Conservation (phyloP, 2,797 vertebrate species). For the Meda fulgida region DNA sequence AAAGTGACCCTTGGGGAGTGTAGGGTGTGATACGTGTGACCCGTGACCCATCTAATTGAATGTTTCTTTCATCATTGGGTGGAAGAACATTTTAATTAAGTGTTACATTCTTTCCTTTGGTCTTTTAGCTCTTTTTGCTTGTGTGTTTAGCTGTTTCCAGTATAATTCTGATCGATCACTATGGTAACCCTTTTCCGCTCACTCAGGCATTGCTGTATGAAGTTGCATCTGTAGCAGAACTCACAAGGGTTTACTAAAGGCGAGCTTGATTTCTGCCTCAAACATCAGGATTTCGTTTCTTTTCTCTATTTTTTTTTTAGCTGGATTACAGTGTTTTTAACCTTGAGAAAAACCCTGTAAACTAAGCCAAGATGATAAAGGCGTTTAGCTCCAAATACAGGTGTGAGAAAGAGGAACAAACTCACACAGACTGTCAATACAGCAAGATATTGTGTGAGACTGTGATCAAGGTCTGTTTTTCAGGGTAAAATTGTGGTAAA, state of each 20-base stretch:
- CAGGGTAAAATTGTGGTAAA: not conserved
- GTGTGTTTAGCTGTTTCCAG: constrained; percentile 3
- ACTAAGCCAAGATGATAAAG: constrained; percentile 26
- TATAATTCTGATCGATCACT: not conserved
- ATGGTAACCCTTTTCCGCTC: constrained; percentile 5
- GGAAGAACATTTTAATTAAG: constrained; percentile 45
- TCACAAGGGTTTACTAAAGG: not conserved
- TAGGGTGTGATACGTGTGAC: constrained; percentile 11
- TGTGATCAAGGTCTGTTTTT: not conserved
- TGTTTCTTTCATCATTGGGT: constrained; percentile 28
- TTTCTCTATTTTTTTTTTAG: not conserved
- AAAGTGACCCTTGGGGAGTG: constrained; percentile 3
- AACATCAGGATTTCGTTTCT: constrained; percentile 25
- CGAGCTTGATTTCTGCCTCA: constrained; percentile 23
- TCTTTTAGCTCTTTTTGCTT: not conserved
- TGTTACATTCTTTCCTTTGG: constrained; percentile 10
- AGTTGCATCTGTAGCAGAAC: not conserved
- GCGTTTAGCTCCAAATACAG: not conserved
- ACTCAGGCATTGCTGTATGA: not conserved
- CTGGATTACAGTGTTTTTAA: constrained; percentile 4
- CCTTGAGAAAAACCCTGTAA: not conserved
- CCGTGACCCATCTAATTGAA: constrained; percentile 16
- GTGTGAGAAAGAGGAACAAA: not conserved
- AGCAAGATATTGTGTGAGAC: not conserved
- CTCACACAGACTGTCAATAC: not conserved